A percentile compares a stretch with the other conserved stretches of the same genome.
Conservation (phyloP, 2,888 invertebrate species). For the Octodonta nipae region DNA sequence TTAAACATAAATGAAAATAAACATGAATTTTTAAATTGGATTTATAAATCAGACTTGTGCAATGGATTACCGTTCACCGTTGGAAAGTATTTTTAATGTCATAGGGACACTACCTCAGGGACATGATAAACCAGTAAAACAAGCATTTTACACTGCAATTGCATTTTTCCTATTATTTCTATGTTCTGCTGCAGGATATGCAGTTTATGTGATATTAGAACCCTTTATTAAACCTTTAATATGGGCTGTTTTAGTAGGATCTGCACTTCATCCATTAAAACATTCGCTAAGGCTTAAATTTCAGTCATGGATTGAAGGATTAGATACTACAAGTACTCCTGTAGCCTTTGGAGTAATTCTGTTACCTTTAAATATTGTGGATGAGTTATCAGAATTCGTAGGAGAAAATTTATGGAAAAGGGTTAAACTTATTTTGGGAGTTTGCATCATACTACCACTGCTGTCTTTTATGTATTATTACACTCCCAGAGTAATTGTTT, state of each 20-base stretch:
- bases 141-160: conserved; percentile 79
- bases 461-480: conserved; percentile 55
- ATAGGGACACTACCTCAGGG: conserved; percentile 57
- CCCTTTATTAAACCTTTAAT: conserved; percentile 87
- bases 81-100: conserved; percentile 57
- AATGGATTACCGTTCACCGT: conserved; percentile 40
- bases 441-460: conserved; percentile 35
- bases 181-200: conserved; percentile 56
- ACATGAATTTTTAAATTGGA: no score
- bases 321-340: conserved; percentile 54
- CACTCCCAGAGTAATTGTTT: conserved; percentile 51
- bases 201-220: conserved; percentile 71
- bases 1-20: no score
- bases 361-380: conserved; percentile 63
- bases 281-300: conserved; percentile 60
- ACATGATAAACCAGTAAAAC: conserved; percentile 79
- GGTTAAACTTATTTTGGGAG: conserved; percentile 43
- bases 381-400: conserved; percentile 60
- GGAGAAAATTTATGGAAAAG: conserved; percentile 58
- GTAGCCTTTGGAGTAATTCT: conserved; percentile 44
- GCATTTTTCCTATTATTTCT: conserved; percentile 63
- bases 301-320: conserved; percentile 62
- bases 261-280: conserved; percentile 91
- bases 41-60: neutral
- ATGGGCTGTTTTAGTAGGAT: conserved; percentile 95